Base-by-base conservation (phyloP, 92 coral and sea anemone species). In the Epizoanthus ramosus region DNA sequence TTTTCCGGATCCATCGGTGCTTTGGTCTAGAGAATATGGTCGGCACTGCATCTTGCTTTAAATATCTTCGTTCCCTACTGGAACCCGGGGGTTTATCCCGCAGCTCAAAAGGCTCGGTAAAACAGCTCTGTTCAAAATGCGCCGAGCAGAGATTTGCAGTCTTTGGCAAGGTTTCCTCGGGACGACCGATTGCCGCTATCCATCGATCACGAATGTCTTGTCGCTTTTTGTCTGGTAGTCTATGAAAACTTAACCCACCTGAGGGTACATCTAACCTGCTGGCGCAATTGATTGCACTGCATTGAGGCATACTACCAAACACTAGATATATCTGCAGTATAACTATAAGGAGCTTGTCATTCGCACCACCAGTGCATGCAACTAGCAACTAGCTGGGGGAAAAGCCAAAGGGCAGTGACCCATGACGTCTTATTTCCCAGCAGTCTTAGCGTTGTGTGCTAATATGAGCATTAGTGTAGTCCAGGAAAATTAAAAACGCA, bases 201-300 rank as follows among this genome's bases (percentile, higher is more conserved):
- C 69, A 24, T 14, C 33, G 39, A 17, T 64, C 69, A 64, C 69
- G 69, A 64, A 64, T 25, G 39, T 21, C 69, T 21, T 64, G 69
- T 5, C n/a, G 69, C 17, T 35, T 64, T 6, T 64, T 64, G 69
- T 64, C n/a, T 24, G 18, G 69, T 7, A 24, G 5, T 50, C 54
- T 10, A 50, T 50, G 54, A 50, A 50, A 50, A 50, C 54, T 50
- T 50, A 50, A 50, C 54, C 15, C 54, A 50, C 54, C 54, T 50
- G 54, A 10, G 54, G 54, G 54, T 50, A 50, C 16, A 10, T 24
- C 35, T 64, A 9, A 64, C 33, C 39, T 64, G 15, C 33, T 63
- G 41, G 69, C 69, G 17, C 41, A 64, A 64, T 3, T 25, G 22
- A 15, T 9, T 64, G 69, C 69, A 19, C 41, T 22, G 14, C 69